Evolutionary conservation across 1,140 invertebrate genomes (phyloP), one percentile per base, ranked within the genome.

Genomic region (Magallana gigas): DNA sequence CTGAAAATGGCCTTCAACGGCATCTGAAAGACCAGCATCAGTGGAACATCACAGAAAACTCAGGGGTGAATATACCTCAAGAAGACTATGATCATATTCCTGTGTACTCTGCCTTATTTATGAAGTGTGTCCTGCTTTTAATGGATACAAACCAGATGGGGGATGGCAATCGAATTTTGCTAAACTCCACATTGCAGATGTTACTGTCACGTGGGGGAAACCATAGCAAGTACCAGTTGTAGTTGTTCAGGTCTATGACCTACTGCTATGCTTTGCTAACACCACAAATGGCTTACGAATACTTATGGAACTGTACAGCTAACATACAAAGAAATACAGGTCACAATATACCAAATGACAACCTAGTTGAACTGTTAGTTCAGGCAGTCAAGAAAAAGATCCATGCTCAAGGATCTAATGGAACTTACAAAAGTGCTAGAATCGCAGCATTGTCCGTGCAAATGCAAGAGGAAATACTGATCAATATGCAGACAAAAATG

Each of bases 51-150:
- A 68, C 64, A n/a, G 14, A 68, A 68, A 68, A 16, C 64, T 18
- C 64, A 68, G 84, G 29, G 12, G 29, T 82, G 12, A 82, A 64
- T 29, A 14, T 48, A 58, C 60, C 64, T 48, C 12, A 64, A 57
- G 18, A 29, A 18, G 1, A 36, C 36, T 16, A n/a, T 29, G 18
- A 59, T 12, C n/a, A 84, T 18, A 57, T 89, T 48, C 60, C 84
- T 16, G n/a, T 85, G 12, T 89, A 83, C 36, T 14, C 76, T 57
- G 60, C 86, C 29, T 85, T 76, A 5, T 89, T 89, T 48, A 83
- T 89, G 76, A 89, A 87, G 83, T 85, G 83, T 85, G 83, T 59
- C 8, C 16, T 89, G 14, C 59, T 89, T 16, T n/a, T 89, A n/a
- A 48, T 83, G 16, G 86, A 89, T 14, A 85, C 76, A 23, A 48